Conservation (phyloP, 2,888 invertebrate species). For the Coremacera marginata region DNA sequence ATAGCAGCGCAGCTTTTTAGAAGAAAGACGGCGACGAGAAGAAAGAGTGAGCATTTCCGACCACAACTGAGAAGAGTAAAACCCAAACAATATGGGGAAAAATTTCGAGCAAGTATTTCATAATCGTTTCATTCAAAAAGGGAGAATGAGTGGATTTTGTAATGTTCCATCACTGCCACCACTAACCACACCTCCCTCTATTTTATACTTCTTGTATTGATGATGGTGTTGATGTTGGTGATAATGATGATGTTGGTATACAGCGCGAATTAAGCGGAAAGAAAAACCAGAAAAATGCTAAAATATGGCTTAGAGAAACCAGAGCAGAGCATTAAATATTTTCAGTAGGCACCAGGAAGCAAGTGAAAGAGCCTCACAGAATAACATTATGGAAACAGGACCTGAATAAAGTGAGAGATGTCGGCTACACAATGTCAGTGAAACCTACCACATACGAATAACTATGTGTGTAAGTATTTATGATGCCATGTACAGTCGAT, state of each 20-base stretch:
- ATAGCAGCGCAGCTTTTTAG: neutral
- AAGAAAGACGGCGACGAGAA: neutral
- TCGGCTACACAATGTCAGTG: neutral
- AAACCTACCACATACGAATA: neutral
- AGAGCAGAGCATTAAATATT: conserved; percentile 10
- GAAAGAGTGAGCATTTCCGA: neutral
- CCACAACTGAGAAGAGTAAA: neutral
- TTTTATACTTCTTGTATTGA: neutral
- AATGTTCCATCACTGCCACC: neutral
- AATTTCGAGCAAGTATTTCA: conserved; percentile 19
- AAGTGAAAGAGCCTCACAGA: conserved; percentile 1
- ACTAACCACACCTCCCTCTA: neutral
- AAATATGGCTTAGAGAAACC: neutral
- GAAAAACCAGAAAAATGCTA: neutral
- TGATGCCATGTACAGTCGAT: neutral
- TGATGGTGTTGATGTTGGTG: neutral
- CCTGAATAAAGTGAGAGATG: neutral
- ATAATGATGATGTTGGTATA: neutral
- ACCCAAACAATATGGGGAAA: neutral
- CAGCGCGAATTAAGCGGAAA: neutral
- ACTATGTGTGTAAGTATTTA: neutral
- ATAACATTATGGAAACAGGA: neutral
- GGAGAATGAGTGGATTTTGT: conserved; percentile 6
- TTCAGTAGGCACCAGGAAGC: neutral
- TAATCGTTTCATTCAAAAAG: conserved; percentile 21